A percentile compares a stretch with the other conserved stretches of the same genome.
phyloP scores from a whole-genome alignment of 2,888 invertebrate species.

The Alsophila aescularia region DNA sequence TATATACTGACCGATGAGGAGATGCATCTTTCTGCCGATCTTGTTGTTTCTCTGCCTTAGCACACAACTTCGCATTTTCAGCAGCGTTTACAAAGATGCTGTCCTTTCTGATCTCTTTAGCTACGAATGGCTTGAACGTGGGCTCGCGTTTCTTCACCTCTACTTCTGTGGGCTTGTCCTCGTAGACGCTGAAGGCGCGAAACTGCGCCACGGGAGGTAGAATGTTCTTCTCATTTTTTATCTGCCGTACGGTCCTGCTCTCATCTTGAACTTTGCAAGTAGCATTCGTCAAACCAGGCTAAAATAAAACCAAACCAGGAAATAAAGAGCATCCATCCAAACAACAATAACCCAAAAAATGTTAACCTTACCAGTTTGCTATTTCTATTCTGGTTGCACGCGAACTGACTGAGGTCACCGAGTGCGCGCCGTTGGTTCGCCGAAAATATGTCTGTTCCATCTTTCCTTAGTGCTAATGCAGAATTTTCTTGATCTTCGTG shows the following conservation, averaged over 20 bases:
- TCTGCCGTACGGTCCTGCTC: slow-evolving; percentile 73
- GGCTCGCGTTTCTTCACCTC: slow-evolving; percentile 75
- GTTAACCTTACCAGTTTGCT: slow-evolving; percentile 77
- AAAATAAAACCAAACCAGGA: slow-evolving; percentile 36
- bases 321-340: slow-evolving; percentile 13
- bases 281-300: slow-evolving; percentile 77
- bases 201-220: slow-evolving; percentile 88
- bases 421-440: slow-evolving; percentile 86
- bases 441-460: slow-evolving; percentile 75
- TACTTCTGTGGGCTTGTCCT: slow-evolving; percentile 83
- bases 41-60: slow-evolving; percentile 65
- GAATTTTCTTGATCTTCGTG: slow-evolving; percentile 92
- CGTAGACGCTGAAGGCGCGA: slow-evolving; percentile 91
- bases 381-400: slow-evolving; percentile 81
- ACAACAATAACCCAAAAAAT: slow-evolving; percentile 23
- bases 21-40: slow-evolving; percentile 63
- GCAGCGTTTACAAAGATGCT: slow-evolving; percentile 65
- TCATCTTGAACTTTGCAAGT: slow-evolving; percentile 79
- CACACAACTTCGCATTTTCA: slow-evolving; percentile 70
- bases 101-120: slow-evolving; percentile 69
- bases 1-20: slow-evolving; percentile 53
- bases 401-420: slow-evolving; percentile 85
- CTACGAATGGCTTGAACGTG: slow-evolving; percentile 72
- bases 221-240: slow-evolving; percentile 80
- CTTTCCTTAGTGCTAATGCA: slow-evolving; percentile 79